These are phyloP conservation scores for Pogonocherus hispidulus DNA, from an alignment of 2,888 invertebrate genomes.

Conservation along the genomic window DNA sequence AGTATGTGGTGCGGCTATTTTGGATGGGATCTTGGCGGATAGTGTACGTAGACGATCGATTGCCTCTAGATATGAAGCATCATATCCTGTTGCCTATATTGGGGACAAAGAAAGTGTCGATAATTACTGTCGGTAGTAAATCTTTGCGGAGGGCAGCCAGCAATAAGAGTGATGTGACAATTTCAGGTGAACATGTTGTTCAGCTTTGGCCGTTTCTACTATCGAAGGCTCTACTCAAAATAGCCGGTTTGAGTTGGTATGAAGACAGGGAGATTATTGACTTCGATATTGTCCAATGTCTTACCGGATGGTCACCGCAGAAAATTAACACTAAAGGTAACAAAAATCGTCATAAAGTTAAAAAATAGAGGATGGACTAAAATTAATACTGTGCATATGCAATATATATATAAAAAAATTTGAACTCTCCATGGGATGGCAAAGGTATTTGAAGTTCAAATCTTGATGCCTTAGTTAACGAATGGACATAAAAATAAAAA, in stretches of 20 bases:
- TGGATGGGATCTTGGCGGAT: constrained; percentile 70
- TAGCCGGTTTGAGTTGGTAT: constrained; percentile 66
- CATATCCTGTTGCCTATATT: constrained; percentile 64
- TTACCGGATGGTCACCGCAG: constrained; percentile 68
- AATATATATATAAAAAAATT: too few species aligned
- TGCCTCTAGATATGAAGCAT: constrained; percentile 66
- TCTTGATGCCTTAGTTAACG: too few species aligned
- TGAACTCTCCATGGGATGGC: too few species aligned
- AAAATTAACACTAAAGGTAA: constrained; percentile 53
- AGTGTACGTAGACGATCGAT: constrained; percentile 68
- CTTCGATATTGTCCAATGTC: constrained; percentile 66
- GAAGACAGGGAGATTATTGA: constrained; percentile 62
- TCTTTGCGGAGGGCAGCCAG: too few species aligned
- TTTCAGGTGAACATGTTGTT: constrained; percentile 51
- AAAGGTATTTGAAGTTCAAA: too few species aligned
- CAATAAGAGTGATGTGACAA: too few species aligned
- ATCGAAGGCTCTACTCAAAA: constrained; percentile 68
- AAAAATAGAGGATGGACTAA: too few species aligned
- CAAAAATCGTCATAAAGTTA: background rate
- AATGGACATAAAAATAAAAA: too few species aligned
- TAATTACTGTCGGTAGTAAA: too few species aligned
- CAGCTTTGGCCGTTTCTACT: constrained; percentile 70
- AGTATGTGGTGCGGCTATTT: constrained; percentile 69
- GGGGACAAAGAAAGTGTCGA: constrained; percentile 1
- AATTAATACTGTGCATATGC: too few species aligned